Evolutionary conservation across 1,140 invertebrate genomes (phyloP).

Genomic region (Drosophila baimaii): DNA sequence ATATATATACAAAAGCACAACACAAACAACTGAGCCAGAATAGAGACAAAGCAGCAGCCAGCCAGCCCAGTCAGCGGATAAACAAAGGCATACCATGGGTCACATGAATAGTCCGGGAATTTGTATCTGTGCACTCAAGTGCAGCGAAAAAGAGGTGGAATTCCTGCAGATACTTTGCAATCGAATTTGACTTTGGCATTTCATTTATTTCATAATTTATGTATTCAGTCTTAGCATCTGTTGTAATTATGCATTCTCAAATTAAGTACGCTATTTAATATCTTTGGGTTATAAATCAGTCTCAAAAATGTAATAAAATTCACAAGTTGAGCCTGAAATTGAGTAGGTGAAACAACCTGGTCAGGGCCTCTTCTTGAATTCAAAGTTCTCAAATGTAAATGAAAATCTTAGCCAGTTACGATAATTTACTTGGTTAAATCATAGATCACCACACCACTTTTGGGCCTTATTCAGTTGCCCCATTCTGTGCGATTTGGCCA

Average conservation of each 20-base stretch:
- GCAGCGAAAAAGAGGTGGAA: neutral
- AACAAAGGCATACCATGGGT: constrained; percentile 36
- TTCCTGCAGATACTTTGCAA: neutral
- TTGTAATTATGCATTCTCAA: too few species aligned
- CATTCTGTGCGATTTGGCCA: constrained; percentile 47
- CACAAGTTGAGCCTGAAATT: neutral
- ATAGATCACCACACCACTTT: too few species aligned
- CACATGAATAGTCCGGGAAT: constrained; percentile 42
- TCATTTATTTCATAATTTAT: too few species aligned
- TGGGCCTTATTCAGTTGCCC: constrained; percentile 5
- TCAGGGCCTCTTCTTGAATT: too few species aligned
- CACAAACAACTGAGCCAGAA: constrained; percentile 25
- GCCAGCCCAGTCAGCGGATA: constrained; percentile 14
- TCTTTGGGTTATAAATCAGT: too few species aligned
- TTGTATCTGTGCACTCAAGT: constrained; percentile 7
- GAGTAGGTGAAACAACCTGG: neutral
- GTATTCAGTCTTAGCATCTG: too few species aligned
- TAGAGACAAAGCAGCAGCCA: constrained; percentile 36
- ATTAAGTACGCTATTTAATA: neutral
- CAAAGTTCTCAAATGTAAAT: neutral
- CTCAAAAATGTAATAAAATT: neutral
- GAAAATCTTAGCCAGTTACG: too few species aligned
- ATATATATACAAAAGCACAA: constrained; percentile 41
- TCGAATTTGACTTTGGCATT: too few species aligned
- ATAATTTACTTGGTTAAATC: neutral